These are phyloP conservation scores for Etheostoma nigrum DNA, from an alignment of 2,797 vertebrate genomes.

Conservation along the genomic window DNA sequence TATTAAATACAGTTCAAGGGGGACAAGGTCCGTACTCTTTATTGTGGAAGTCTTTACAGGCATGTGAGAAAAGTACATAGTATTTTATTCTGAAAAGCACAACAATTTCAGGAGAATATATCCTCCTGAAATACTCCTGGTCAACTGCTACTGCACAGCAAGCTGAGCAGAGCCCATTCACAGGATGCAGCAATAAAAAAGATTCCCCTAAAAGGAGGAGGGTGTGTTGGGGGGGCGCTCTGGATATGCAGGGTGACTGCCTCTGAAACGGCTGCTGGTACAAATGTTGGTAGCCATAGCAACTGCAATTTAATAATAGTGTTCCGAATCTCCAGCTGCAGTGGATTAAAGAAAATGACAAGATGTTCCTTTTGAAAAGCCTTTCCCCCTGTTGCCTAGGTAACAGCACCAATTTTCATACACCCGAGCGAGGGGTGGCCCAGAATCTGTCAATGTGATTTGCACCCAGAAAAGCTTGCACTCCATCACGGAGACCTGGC, in stretches of 20 bases:
- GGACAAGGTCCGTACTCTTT: not conserved
- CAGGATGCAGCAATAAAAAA: slow-evolving; percentile 81
- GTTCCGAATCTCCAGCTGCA: slow-evolving; percentile 98
- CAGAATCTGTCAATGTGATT: slow-evolving; percentile 91
- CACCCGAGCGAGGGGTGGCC: slow-evolving; percentile 86
- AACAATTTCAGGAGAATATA: slow-evolving; percentile 42
- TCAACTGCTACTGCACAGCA: slow-evolving; percentile 36
- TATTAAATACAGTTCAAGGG: not conserved
- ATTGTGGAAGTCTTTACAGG: not conserved
- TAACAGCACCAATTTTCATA: slow-evolving; percentile 91
- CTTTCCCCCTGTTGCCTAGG: slow-evolving; percentile 90
- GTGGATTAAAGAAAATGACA: slow-evolving; percentile 99
- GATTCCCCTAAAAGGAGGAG: slow-evolving; percentile 70
- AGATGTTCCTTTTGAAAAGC: slow-evolving; percentile 99
- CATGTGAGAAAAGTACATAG: not conserved
- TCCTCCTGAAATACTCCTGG: slow-evolving; percentile 21
- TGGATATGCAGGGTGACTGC: slow-evolving; percentile 76
- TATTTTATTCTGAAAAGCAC: slow-evolving; percentile 47
- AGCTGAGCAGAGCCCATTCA: slow-evolving; percentile 64
- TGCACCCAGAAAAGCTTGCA: slow-evolving; percentile 83
- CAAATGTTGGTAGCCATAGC: slow-evolving; percentile 96
- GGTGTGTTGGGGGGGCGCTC: slow-evolving; percentile 40
- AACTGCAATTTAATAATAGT: slow-evolving; percentile 99
- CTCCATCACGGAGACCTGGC: slow-evolving; percentile 80
- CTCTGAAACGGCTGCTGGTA: slow-evolving; percentile 91